Evolutionary conservation across 1,140 invertebrate genomes (phyloP), one percentile per base, ranked within the genome.

Genomic region (Halyomorpha halys): DNA sequence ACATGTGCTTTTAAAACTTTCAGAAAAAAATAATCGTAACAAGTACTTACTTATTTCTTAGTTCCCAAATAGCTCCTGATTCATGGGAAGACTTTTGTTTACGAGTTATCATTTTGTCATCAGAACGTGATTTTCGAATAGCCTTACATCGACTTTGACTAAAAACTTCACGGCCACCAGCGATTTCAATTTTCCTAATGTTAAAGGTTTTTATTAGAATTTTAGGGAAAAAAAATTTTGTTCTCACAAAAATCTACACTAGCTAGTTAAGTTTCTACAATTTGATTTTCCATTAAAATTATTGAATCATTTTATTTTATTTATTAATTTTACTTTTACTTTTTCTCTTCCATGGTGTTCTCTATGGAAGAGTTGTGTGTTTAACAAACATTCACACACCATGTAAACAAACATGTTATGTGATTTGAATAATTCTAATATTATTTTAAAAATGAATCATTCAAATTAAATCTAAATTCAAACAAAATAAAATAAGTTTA

Each of bases 111-210:
- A 77, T 68, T 68, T 77, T 77, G 68, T 78, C 78, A 66, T 81
- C 80, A 53, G 73, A 67, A 30, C 68, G 62, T 63, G 70, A 70
- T 69, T 87, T 89, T 69, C 86, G 79, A 61, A 83, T 81, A 56
- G 86, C 85, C 78, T 89, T 87, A 70, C 83, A 87, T 70, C 88
- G 76, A 73, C 86, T 90, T 72, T 89, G 87, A 44, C 88, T 90
- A 74, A 87, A 91, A 54, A 92, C 80, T 76, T 92, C 89, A 62
- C 89, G 79, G 62, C 90, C 90, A 68, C 89, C 89, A 49, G 89
- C 89, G 74, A 91, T 90, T 80, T 91, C 89, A 75, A 90, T 90
- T 74, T 90, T 89, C 75, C 89, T 89, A 75, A 49, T 49, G 6
- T 49, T 49, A 49, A 54, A 18, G 47, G 19, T 19, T 49, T 59